Conservation (phyloP, 1,140 invertebrate species). For the Leptopilina clavipes region DNA sequence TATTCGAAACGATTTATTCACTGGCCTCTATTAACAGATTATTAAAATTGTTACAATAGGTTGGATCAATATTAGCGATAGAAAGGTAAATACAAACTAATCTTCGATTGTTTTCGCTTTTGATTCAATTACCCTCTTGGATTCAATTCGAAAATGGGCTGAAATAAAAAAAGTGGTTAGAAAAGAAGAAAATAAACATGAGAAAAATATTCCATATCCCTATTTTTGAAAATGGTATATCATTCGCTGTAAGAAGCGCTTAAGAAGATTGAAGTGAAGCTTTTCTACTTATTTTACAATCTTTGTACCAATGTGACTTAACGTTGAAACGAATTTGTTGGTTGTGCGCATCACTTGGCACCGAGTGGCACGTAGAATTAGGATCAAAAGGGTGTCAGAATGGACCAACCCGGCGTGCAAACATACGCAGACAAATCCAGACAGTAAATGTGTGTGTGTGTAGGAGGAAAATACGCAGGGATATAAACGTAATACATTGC, state of each 20-base stretch:
- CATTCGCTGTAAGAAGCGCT: background rate
- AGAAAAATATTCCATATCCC: too few relatives aligned
- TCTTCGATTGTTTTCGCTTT: too few relatives aligned
- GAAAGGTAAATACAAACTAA: too few relatives aligned
- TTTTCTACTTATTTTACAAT: conserved; percentile 4
- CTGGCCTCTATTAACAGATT: too few relatives aligned
- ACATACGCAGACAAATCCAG: conserved; percentile 37
- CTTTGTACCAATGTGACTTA: background rate
- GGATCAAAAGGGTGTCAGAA: conserved; percentile 30
- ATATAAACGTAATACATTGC: conserved; percentile 64
- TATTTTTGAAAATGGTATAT: too few relatives aligned
- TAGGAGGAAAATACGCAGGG: conserved; percentile 38
- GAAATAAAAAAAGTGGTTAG: too few relatives aligned
- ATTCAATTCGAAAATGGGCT: too few relatives aligned
- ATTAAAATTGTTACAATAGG: too few relatives aligned
- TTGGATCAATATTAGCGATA: too few relatives aligned
- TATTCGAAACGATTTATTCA: too few relatives aligned
- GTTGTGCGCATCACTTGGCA: conserved; percentile 31
- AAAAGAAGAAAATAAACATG: too few relatives aligned
- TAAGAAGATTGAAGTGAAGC: conserved; percentile 2
- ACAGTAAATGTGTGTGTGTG: background rate
- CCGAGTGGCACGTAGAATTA: conserved; percentile 39
- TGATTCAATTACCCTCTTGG: too few relatives aligned
- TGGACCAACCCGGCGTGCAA: background rate
- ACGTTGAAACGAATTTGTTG: conserved; percentile 35